Base-by-base conservation (phyloP, 2,113 vertebrate genomes). In the Malurus alboscapulatus region DNA sequence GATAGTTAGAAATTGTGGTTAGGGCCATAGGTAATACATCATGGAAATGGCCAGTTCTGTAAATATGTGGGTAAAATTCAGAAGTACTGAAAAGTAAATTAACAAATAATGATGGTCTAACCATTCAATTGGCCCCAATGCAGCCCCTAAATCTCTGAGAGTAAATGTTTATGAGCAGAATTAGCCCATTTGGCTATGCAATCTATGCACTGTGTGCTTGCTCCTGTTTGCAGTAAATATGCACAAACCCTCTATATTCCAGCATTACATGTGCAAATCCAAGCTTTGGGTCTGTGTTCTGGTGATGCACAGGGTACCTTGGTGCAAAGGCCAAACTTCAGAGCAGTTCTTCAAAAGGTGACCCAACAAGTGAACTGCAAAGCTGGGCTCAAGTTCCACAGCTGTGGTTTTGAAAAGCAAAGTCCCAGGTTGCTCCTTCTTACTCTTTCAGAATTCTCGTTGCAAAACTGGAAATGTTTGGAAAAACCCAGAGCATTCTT, bases 151-250 rank as follows among this genome's bases (percentile, higher is more conserved):
- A 88, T 73, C 38, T 85, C 44, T 54, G 63, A 45, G 75, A 82
- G 65, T 63, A 93, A 91, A 84, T 89, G 63, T 76, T 92, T 51
- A 27, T 42, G 47, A 87, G 29, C 50, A 73, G 75, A 77, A 87
- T 75, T 36, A 87, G 30, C 53, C 58, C 67, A 19, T 78, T 88
- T 92, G 69, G 45, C 36, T 79, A 4, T 40, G n/a, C 51, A 84
- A 13, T 10, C 72, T 36, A 17, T 54, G 20, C 72, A 62, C 19
- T 80, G 29, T 58, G 72, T 81, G 25, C 59, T 71, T 85, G 55
- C 57, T 74, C 74, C 62, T 13, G 47, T 36, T 44, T 71, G 47
- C 55, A 87, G 14, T 55, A 93, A 79, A 87, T 53, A 16, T 57
- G 44, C 67, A 59, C 32, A 68, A 45, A 83, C 26, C 1, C 47